Base-by-base conservation (phyloP, 2,888 invertebrate species). In the Yponomeuta malinellus region DNA sequence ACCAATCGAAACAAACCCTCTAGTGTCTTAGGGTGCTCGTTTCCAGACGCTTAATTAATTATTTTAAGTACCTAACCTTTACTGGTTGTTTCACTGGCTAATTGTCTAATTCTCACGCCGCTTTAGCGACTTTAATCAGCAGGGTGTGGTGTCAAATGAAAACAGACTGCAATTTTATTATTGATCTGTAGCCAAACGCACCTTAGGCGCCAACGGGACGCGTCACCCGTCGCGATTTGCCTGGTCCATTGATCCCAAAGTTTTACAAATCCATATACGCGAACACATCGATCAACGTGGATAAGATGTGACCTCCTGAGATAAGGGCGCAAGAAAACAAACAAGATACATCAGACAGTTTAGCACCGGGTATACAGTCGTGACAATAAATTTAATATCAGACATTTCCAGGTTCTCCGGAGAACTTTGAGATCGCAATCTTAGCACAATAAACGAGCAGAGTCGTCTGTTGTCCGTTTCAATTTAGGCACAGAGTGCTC, bases 141-240 rank as follows among this genome's bases (percentile, higher is more conserved):
- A 29, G 63, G 15, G 33, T 65, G 29, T 33, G 2, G 65, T 31
- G 65, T 65, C 65, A 10, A 29, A 65, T 65, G 29, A 31, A 29
- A 2, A 12, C 23, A 31, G 65, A 65, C 29, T 65, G 65, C 31
- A 65, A 65, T 33, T 33, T 43, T 43, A 33, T 59, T 59, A 29
- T 29, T 65, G 65, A 65, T 65, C 33, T 2, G 65, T 23, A 4
- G 65, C 65, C 65, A 65, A 31, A 65, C 31, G 33, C 65, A 65
- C 33, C 31, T 65, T 68, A 33, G 68, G 43, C 68, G 68, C 68
- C 68, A 68, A 3, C n/a, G 23, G 6, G 68, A 5, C 68, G 68
- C 48, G 68, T 68, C 37, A 10, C 33, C 12, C 33, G 1, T 29
- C 65, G 10, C 65, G 65, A n/a, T 29, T 31, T 43, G 43, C 43